A percentile compares a stretch with the other conserved stretches of the same genome.
Evolutionary conservation across 2,797 vertebrate species (phyloP).

Genomic region (Amazona ochrocephala): DNA sequence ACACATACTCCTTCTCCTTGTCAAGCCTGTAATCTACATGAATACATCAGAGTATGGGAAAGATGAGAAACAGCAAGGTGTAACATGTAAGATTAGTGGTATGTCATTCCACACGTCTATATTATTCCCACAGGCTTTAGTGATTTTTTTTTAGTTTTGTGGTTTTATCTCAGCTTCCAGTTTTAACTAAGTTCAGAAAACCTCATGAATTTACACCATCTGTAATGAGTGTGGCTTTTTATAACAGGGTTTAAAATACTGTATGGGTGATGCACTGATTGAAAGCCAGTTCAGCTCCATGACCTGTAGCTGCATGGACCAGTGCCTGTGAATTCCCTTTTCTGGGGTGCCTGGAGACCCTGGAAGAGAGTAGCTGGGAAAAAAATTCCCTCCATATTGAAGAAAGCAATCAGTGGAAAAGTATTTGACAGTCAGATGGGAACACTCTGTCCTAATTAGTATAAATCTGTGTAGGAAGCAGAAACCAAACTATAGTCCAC

Average conservation of each 20-base stretch:
- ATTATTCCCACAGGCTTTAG: background rate
- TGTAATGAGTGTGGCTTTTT: background rate
- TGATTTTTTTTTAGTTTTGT: background rate
- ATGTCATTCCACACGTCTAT: fast-evolving
- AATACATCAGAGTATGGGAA: background rate
- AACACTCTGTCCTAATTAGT: background rate
- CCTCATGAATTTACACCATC: background rate
- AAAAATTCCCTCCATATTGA: background rate
- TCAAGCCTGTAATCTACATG: background rate
- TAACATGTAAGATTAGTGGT: fast-evolving
- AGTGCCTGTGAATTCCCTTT: background rate
- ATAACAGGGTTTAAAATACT: background rate
- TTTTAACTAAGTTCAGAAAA: background rate
- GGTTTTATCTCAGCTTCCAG: background rate
- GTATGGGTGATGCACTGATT: background rate
- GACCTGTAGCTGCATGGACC: background rate
- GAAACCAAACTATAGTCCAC: background rate
- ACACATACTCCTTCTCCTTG: background rate
- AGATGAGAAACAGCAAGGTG: background rate
- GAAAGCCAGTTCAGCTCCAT: background rate
- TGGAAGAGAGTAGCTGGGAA: background rate
- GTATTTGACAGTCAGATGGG: background rate
- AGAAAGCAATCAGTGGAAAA: background rate
- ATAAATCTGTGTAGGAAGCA: background rate
- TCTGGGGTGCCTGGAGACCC: background rate